These are phyloP conservation scores for Apotomis betuletana DNA, from an alignment of 2,888 invertebrate genomes.

Conservation along the genomic window DNA sequence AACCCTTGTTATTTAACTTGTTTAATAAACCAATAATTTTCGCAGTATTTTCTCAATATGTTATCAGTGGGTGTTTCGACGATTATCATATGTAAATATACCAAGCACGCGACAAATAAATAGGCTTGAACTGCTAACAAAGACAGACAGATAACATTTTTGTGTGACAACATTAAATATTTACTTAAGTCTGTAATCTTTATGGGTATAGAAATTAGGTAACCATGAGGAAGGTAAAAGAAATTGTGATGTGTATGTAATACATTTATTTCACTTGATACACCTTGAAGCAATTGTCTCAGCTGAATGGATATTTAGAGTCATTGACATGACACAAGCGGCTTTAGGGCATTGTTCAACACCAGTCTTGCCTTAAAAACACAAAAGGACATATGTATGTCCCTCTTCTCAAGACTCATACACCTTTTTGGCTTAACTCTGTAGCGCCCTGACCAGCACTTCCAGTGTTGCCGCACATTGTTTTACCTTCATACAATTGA, in stretches of 20 bases:
- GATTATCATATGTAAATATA: neutral
- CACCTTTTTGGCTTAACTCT: neutral
- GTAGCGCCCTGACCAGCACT: slow-evolving; percentile 1
- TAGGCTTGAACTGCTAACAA: neutral
- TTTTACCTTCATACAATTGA: slow-evolving; percentile 34
- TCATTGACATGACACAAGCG: slow-evolving; percentile 28
- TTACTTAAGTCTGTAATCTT: slow-evolving; percentile 6
- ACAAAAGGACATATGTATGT: neutral
- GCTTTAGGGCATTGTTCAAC: slow-evolving; percentile 28
- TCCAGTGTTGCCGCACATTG: slow-evolving; percentile 8
- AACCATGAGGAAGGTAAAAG: slow-evolving; percentile 14
- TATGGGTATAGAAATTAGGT: neutral
- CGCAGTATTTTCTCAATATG: neutral
- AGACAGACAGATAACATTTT: slow-evolving; percentile 7
- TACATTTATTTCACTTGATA: slow-evolving; percentile 37
- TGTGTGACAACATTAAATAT: slow-evolving; percentile 19
- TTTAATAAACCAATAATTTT: neutral
- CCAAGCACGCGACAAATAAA: slow-evolving; percentile 12
- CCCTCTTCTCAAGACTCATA: neutral
- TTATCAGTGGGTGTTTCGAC: neutral
- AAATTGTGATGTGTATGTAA: slow-evolving; percentile 27
- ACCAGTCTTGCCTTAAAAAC: neutral
- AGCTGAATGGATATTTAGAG: slow-evolving; percentile 36
- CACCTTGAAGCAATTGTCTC: slow-evolving; percentile 35
- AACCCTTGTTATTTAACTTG: too few relatives aligned